Conservation (phyloP, 2,888 invertebrate genomes). For the Coelogynopora nodosa region DNA sequence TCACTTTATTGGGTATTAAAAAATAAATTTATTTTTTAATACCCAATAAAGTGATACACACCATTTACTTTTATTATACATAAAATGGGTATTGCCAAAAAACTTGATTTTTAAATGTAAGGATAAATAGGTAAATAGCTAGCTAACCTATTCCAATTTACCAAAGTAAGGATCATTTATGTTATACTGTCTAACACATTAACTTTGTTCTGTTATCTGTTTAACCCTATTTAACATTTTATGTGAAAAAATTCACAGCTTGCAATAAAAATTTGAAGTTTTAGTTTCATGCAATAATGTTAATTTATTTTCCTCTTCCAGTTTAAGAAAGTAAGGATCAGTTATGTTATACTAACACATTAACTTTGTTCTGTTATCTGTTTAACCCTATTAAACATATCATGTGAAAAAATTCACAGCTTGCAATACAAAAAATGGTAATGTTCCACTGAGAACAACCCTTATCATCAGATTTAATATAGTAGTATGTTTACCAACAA, state of each 20-base stretch:
- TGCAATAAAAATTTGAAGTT: neutral
- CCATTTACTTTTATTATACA: slow-evolving; percentile 25
- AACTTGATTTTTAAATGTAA: neutral
- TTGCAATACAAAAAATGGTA: too few species aligned
- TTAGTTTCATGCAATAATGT: neutral
- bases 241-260: neutral
- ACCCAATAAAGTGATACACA: slow-evolving; percentile 31
- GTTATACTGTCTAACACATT: neutral
- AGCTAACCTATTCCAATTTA: neutral
- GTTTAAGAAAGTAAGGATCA: neutral
- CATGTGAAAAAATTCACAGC: neutral
- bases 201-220: neutral
- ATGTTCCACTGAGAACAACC: too few species aligned
- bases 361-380: neutral
- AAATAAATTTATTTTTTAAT: slow-evolving; percentile 31
- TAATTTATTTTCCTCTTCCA: neutral
- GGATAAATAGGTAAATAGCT: neutral
- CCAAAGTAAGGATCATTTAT: neutral
- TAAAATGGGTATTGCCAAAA: neutral
- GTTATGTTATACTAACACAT: neutral
- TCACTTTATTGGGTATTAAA: slow-evolving; percentile 31
- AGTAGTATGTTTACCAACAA: too few species aligned
- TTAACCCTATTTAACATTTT: neutral
- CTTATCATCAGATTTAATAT: too few species aligned
- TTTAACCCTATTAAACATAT: neutral